Evolutionary conservation across 92 coral and sea anemone genomes (phyloP).

Genomic region (Montipora capitata): DNA sequence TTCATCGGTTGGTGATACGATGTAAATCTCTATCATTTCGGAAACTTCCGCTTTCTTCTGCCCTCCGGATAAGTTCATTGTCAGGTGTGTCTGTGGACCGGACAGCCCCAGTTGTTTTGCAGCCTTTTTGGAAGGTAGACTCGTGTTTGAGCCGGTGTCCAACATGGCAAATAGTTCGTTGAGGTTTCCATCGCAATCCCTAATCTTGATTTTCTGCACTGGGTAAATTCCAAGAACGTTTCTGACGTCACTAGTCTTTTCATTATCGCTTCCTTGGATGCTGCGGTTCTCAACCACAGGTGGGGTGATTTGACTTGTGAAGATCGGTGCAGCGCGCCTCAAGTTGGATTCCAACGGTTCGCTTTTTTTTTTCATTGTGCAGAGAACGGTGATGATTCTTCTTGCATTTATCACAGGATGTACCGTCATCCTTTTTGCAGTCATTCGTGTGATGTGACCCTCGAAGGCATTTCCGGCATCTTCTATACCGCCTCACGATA

Average conservation of each 20-base stretch:
- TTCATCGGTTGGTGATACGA: constrained; percentile 67
- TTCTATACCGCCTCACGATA: too few species aligned
- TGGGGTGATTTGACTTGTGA: too few species aligned
- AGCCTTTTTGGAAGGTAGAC: background rate
- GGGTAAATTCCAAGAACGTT: constrained; percentile 69
- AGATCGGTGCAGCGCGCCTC: too few species aligned
- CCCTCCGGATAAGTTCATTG: constrained; percentile 85
- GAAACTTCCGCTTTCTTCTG: constrained; percentile 73
- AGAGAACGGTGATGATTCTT: too few species aligned
- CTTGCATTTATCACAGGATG: too few species aligned
- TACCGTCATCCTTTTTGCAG: too few species aligned
- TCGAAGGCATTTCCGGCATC: too few species aligned
- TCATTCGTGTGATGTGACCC: too few species aligned
- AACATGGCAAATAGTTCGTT: constrained; percentile 69
- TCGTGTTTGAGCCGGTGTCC: constrained; percentile 64
- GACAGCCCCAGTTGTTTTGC: constrained; percentile 37
- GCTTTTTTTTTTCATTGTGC: too few species aligned
- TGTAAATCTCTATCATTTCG: constrained; percentile 57
- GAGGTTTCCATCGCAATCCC: constrained; percentile 59
- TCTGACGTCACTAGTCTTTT: background rate
- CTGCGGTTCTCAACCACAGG: too few species aligned
- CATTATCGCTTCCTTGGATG: constrained; percentile 33
- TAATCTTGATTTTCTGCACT: constrained; percentile 68
- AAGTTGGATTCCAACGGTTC: too few species aligned
- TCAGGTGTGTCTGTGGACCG: constrained; percentile 61